phyloP scores from a whole-genome alignment of 2,888 invertebrate species.

The Oxycera nigricornis region DNA sequence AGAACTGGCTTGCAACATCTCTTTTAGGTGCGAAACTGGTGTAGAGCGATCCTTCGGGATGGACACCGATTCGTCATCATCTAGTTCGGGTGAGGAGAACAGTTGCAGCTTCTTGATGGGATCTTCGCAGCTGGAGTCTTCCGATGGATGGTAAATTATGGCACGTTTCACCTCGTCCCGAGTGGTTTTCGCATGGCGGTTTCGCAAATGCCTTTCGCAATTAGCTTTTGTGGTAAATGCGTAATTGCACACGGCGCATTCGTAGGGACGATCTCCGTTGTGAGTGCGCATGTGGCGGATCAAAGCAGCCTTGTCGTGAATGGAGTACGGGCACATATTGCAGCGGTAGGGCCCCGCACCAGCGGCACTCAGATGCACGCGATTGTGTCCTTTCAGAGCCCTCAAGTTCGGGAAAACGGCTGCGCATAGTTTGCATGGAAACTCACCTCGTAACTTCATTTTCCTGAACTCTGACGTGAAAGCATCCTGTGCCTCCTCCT shows the following conservation, averaged over 20 bases:
- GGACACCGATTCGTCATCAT: constrained; percentile 56
- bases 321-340: constrained; percentile 89
- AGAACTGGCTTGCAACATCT: constrained; percentile 64
- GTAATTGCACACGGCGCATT: constrained; percentile 93
- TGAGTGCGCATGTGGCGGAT: constrained; percentile 92
- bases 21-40: constrained; percentile 64
- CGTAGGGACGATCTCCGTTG: constrained; percentile 94
- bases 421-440: constrained; percentile 88
- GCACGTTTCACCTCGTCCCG: constrained; percentile 88
- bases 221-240: constrained; percentile 98
- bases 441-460: constrained; percentile 88
- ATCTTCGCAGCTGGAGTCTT: constrained; percentile 82
- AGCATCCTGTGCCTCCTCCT: constrained; percentile 82
- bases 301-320: constrained; percentile 86
- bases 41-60: constrained; percentile 59
- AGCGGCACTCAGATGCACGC: constrained; percentile 81
- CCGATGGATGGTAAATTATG: constrained; percentile 86
- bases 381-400: constrained; percentile 89
- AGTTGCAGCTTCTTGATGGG: constrained; percentile 65
- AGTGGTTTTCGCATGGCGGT: constrained; percentile 85
- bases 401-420: constrained; percentile 87
- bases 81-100: constrained; percentile 65
- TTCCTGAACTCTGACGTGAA: constrained; percentile 86
- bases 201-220: constrained; percentile 92
- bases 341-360: constrained; percentile 86